A percentile compares a stretch with the other conserved stretches of the same genome.
These are phyloP conservation scores for Podarcis muralis DNA, from an alignment of 2,113 vertebrate species.

Conservation along the genomic window DNA sequence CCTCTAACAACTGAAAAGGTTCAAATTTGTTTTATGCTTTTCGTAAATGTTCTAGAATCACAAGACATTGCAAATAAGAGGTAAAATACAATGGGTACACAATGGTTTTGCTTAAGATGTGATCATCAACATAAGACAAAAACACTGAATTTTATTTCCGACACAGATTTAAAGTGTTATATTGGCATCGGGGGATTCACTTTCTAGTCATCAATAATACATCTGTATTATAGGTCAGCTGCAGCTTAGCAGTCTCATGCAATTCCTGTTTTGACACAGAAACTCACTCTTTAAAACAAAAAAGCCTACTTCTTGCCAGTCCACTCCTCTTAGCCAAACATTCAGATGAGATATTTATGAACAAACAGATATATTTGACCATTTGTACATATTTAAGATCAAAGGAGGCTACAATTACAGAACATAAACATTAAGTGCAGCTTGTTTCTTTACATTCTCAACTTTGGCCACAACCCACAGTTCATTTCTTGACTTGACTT, in stretches of 20 bases:
- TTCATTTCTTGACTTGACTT: not conserved
- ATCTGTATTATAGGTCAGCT: not conserved
- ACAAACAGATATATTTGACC: not conserved
- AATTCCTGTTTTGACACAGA: not conserved
- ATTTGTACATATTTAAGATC: not conserved
- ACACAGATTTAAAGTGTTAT: not conserved
- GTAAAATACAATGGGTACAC: not conserved
- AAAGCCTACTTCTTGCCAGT: not conserved
- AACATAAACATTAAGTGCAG: not conserved
- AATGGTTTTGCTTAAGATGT: not conserved
- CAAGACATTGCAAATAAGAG: fast-evolving
- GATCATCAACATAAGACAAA: not conserved
- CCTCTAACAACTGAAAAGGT: not conserved
- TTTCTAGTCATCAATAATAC: not conserved
- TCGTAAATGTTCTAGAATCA: fast-evolving
- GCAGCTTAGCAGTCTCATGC: not conserved
- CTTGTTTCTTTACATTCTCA: not conserved
- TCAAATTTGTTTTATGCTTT: not conserved
- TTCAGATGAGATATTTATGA: constrained; percentile 38
- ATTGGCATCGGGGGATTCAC: not conserved
- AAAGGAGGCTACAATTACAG: not conserved
- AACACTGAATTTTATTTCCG: not conserved
- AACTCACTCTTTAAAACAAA: not conserved
- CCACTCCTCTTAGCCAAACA: not conserved
- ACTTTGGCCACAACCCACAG: not conserved